A percentile compares a stretch with the other conserved stretches of the same genome.
Evolutionary conservation across 2,797 vertebrate species (phyloP).

Genomic region (Darevskia mixta): DNA sequence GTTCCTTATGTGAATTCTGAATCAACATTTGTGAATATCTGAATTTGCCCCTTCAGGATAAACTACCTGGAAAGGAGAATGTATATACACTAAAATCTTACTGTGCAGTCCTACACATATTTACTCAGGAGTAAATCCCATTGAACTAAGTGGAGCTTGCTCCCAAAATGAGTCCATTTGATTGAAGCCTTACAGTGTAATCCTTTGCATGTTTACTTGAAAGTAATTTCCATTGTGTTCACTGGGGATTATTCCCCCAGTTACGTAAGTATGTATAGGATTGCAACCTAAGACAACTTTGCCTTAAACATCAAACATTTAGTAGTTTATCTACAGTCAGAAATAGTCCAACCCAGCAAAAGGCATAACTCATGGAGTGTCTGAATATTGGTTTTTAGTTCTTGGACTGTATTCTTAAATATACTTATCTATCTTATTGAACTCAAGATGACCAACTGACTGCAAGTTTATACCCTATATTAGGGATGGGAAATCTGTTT

Average conservation of each 20-base stretch:
- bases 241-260: background rate
- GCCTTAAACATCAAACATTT: background rate
- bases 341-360: background rate
- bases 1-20: constrained; percentile 13
- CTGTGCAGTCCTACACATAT: background rate
- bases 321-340: background rate
- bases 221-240: background rate
- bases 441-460: background rate
- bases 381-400: too few species aligned
- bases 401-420: background rate
- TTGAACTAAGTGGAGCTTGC: background rate
- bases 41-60: background rate
- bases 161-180: background rate
- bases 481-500: background rate
- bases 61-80: background rate
- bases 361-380: background rate
- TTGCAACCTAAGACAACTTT: background rate
- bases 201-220: background rate
- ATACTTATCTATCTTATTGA: background rate
- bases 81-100: constrained; percentile 1
- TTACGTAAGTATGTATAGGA: background rate
- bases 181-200: background rate
- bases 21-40: constrained; percentile 10
- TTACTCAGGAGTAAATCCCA: background rate
- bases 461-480: too few species aligned